Conservation (phyloP, 1,140 invertebrate genomes). For the fruit fly (Drosophila melanogaster) region DNA sequence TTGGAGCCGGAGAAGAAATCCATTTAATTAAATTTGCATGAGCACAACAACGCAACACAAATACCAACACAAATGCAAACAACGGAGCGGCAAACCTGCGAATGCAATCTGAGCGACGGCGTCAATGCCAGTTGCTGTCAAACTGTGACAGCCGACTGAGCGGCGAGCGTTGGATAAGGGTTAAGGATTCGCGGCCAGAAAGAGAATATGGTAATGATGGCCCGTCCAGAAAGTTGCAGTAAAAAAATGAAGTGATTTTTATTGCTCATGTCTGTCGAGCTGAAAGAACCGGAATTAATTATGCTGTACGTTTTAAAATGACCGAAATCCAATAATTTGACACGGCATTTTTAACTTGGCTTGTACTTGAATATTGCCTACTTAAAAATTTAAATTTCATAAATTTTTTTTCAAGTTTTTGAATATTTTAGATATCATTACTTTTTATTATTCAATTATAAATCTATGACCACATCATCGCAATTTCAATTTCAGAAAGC, state of each 20-base stretch:
- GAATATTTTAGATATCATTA: no score
- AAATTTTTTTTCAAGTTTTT: background rate
- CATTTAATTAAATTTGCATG: constrained; percentile 57
- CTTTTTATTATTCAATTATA: no score
- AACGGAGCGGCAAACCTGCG: constrained; percentile 23
- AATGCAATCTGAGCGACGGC: constrained; percentile 51
- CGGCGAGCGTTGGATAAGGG: constrained; percentile 7
- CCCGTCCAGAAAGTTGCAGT: constrained; percentile 3
- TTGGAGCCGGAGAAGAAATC: constrained; percentile 26
- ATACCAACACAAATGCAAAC: constrained; percentile 34
- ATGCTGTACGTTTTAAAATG: constrained; percentile 7
- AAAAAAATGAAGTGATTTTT: constrained; percentile 20
- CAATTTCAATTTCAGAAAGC: no score
- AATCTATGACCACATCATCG: no score
- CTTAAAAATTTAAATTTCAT: no score
- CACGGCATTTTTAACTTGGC: background rate
- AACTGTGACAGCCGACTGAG: constrained; percentile 49
- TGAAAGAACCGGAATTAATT: constrained; percentile 10
- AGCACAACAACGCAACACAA: constrained; percentile 34
- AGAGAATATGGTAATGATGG: constrained; percentile 41
- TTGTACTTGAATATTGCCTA: no score
- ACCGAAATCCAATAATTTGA: constrained; percentile 10
- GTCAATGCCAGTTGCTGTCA: constrained; percentile 59
- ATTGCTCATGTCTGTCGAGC: constrained; percentile 7
- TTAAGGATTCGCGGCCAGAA: constrained; percentile 23